A percentile compares a stretch with the other conserved stretches of the same genome.
Conservation (phyloP, 2,797 vertebrate species). For the Sebastes cheni region DNA sequence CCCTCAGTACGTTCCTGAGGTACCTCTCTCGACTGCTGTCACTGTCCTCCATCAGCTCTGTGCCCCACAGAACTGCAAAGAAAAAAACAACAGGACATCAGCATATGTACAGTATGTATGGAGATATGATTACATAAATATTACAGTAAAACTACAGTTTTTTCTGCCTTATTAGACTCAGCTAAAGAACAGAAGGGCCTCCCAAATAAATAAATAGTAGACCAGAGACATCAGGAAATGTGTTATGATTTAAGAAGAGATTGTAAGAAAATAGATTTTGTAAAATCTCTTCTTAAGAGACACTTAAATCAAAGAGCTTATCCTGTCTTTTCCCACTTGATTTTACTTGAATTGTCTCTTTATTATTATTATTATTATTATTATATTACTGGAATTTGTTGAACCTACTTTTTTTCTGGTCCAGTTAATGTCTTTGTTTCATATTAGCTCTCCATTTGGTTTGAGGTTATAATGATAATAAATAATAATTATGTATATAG, state of each 20-base stretch:
- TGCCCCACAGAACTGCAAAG: slow-evolving; percentile 93
- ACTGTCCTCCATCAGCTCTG: slow-evolving; percentile 92
- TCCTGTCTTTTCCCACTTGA: background rate
- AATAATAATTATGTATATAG: too few relatives aligned
- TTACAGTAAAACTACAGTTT: background rate
- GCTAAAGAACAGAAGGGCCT: background rate
- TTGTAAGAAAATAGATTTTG: background rate
- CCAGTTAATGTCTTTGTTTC: background rate
- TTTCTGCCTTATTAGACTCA: background rate
- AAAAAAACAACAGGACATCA: background rate
- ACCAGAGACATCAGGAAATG: background rate
- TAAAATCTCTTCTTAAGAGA: background rate
- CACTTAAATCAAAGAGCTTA: background rate
- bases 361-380: background rate
- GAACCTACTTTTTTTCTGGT: background rate
- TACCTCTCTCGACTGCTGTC: slow-evolving; percentile 92
- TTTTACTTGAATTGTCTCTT: background rate
- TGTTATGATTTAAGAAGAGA: background rate
- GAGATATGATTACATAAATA: background rate
- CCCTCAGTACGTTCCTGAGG: slow-evolving; percentile 90
- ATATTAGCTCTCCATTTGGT: background rate
- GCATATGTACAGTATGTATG: background rate
- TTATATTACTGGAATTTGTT: background rate
- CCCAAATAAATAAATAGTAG: background rate
- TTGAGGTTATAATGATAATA: background rate